Evolutionary conservation across 1,140 invertebrate genomes (phyloP), one percentile per base, ranked within the genome.

Genomic region (Drosophila hydei): DNA sequence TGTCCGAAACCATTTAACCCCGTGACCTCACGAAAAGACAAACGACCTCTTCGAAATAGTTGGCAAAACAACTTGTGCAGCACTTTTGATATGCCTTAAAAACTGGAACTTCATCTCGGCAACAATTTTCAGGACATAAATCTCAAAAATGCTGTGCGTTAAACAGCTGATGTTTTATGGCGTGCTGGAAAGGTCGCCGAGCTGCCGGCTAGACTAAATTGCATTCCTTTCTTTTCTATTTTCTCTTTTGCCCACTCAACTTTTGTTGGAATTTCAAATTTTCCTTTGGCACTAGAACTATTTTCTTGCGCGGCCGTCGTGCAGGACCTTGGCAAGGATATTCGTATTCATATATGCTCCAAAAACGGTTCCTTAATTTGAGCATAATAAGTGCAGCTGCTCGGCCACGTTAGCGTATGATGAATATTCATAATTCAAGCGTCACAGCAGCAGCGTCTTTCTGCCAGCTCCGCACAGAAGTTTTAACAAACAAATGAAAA

Each of bases 401-500:
- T 70, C 63, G 69, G 70, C 64, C 81, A 77, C 67, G 55, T 54
- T 78, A 78, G 62, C 78, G 51, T 73, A 81, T 76, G 75, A 88
- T 88, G 83, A 88, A 88, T 88, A 88, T 88, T 88, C 81, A 88
- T 87, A 78, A 81, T 68, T 64, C 68, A 64, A 52, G 51, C 54
- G 18, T 27, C 25, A 45, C 56, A 62, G 55, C 43, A 55, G 43
- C 59, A 75, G 60, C 76, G 64, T 75, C 77, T 87, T 80, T 64
- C 62, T 72, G 72, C 30, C 62, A 56, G 72, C 50, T 72, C 55
- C 27, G 59, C 55, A 54, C 47, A 45, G 48, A 87, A 81, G 67
- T 88, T 88, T 78, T 65, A 65, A 64, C 81, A 87, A 87, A 87
- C 81, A 88, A 87, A 87, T 87, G 81, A 87, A 87, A 87, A 87